phyloP scores from a whole-genome alignment of 2,888 invertebrate species.

The Sesia bembeciformis region DNA sequence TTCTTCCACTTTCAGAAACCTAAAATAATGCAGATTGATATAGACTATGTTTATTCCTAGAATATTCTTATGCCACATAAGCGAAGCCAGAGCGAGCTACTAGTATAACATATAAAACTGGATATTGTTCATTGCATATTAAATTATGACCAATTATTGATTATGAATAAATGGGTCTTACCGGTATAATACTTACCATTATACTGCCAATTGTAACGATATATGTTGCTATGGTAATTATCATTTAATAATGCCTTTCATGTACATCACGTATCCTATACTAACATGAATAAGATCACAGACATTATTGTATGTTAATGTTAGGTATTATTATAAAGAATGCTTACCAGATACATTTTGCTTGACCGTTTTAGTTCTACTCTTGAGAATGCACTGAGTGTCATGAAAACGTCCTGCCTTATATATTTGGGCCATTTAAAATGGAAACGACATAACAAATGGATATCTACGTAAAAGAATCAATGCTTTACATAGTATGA shows the following conservation, averaged over 20 bases:
- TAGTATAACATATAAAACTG: too few relatives aligned
- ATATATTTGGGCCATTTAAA: slow-evolving; percentile 44
- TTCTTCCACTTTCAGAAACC: too few relatives aligned
- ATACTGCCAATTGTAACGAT: slow-evolving; percentile 24
- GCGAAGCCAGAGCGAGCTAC: too few relatives aligned
- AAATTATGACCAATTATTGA: too few relatives aligned
- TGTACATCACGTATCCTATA: not conserved
- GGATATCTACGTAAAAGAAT: slow-evolving; percentile 39
- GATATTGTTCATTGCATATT: too few relatives aligned
- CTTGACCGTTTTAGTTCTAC: slow-evolving; percentile 18
- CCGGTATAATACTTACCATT: too few relatives aligned
- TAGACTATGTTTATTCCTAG: too few relatives aligned
- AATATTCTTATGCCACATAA: too few relatives aligned
- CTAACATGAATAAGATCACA: slow-evolving; percentile 6
- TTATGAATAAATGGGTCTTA: too few relatives aligned
- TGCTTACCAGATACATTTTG: not conserved
- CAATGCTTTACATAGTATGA: slow-evolving; percentile 35
- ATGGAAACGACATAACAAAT: slow-evolving; percentile 33
- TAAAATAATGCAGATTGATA: too few relatives aligned
- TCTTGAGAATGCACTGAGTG: slow-evolving; percentile 28
- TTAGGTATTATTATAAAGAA: not conserved
- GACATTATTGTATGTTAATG: not conserved
- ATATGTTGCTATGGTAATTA: slow-evolving; percentile 23
- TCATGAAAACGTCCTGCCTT: slow-evolving; percentile 30
- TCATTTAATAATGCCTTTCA: not conserved